phyloP scores from a whole-genome alignment of 1,140 invertebrate species.

The Phenacoccus solenopsis region DNA sequence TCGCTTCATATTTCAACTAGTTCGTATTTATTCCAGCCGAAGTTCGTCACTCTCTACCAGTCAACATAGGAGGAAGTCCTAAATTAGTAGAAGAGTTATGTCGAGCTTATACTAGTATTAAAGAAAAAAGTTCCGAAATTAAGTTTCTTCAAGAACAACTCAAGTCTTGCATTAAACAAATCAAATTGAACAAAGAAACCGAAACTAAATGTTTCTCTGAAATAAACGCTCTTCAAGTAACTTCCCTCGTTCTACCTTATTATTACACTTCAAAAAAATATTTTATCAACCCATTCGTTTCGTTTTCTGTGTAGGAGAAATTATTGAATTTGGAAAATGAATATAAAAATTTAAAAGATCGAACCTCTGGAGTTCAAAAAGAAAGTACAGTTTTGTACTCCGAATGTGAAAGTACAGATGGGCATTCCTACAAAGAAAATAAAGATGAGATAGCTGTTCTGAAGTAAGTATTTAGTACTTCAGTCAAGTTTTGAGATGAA shows the following conservation, averaged over 20 bases:
- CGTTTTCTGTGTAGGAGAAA: background rate
- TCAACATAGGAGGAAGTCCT: background rate
- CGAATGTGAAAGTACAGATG: background rate
- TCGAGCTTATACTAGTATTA: background rate
- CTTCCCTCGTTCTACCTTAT: background rate
- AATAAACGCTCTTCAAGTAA: background rate
- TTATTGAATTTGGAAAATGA: background rate
- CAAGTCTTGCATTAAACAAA: background rate
- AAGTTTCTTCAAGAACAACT: background rate
- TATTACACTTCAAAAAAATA: too few relatives aligned
- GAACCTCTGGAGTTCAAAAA: too few relatives aligned
- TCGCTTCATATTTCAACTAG: background rate
- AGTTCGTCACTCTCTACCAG: background rate
- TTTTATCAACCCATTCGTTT: too few relatives aligned
- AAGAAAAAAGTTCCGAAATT: background rate
- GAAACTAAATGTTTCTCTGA: background rate
- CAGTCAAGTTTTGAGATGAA: too few relatives aligned
- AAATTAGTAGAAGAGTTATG: background rate
- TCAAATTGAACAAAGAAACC: background rate
- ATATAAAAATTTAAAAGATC: too few relatives aligned
- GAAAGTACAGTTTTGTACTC: too few relatives aligned
- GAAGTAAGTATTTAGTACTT: too few relatives aligned
- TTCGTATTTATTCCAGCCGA: background rate
- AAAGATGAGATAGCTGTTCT: too few relatives aligned
- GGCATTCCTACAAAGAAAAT: background rate